Evolutionary conservation across 64 coral and sea anemone species (phyloP).

Genomic region (Platygyra sinensis): DNA sequence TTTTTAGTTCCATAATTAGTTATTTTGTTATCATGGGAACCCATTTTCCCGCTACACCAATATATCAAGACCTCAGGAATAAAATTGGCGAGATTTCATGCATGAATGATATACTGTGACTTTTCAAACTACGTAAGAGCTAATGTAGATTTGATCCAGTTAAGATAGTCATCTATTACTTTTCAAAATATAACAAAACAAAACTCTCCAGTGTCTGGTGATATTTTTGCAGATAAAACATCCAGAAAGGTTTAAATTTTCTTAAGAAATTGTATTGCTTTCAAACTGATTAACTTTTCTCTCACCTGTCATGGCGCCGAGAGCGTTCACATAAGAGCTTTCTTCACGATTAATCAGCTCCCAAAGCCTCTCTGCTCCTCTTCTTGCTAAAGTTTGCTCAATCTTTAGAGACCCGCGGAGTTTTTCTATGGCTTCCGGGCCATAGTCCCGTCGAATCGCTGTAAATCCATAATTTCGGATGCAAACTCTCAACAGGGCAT

Average conservation of each 20-base stretch:
- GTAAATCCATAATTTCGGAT: slow-evolving; percentile 20
- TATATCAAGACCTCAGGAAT: too few relatives aligned
- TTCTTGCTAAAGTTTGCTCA: slow-evolving; percentile 72
- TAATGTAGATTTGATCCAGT: too few relatives aligned
- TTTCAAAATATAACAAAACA: too few relatives aligned
- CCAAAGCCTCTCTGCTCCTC: slow-evolving; percentile 74
- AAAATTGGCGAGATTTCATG: too few relatives aligned
- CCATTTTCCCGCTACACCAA: too few relatives aligned
- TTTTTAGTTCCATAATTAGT: too few relatives aligned
- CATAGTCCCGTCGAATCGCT: slow-evolving; percentile 65
- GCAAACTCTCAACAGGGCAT: slow-evolving; percentile 12
- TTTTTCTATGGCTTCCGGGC: slow-evolving; percentile 65
- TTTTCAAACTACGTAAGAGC: too few relatives aligned
- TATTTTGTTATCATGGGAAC: too few relatives aligned
- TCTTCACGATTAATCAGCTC: slow-evolving; percentile 54
- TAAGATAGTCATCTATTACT: too few relatives aligned
- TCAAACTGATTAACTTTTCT: neutral
- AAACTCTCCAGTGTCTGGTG: too few relatives aligned
- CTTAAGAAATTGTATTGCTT: neutral
- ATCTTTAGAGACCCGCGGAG: slow-evolving; percentile 69
- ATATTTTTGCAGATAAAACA: too few relatives aligned
- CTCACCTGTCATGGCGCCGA: slow-evolving; percentile 79
- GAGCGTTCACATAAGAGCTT: slow-evolving; percentile 61
- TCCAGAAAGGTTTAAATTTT: neutral
- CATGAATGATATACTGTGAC: too few relatives aligned